Evolutionary conservation across 2,888 invertebrate genomes (phyloP), one percentile per base, ranked within the genome.

Genomic region (Candidula unifasciata): DNA sequence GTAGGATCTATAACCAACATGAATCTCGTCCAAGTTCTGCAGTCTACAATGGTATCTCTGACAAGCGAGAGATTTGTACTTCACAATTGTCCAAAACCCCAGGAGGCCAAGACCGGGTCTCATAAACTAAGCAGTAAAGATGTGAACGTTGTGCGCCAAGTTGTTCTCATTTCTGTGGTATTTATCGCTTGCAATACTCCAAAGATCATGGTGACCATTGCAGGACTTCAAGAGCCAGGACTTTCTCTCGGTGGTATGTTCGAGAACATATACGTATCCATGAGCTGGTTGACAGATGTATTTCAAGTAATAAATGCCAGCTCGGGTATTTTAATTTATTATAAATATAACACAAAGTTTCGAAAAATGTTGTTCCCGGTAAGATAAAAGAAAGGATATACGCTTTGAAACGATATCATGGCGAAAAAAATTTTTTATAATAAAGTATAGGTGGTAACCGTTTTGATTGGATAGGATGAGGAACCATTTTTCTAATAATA

Each of bases 281-380:
- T 76, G 35, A 76, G 21, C 76, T 52, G 27, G 27, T 35, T 76
- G 37, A 52, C 37, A 21, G 37, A 35, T 33, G 21, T 66, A 13
- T 80, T 80, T 21, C 44, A 64, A 30, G 35, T 27, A 10, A 30
- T 80, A n/a, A 80, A 80, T 21, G 57, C 79, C 37, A 66, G 35
- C 21, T 66, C 37, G 3, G 64, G 64, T 21, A 66, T 80, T 6
- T 80, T 80, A 13, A 37, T 80, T 80, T 80, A 66, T n/a, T 80
- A 66, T 24, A 37, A 52, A 35, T 80, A 66, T 37, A 66, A 66
- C 79, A 66, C 79, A 0, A 80, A 68, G n/a, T 80, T 80, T 37
- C 33, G 79, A 37, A 73, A 44, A 3, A 27, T 44, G 24, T 24
- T 69, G 10, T 24, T 18, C 1, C 35, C 44, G 13, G 13, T 0